Conservation (phyloP, 2,113 vertebrate genomes). For the Alces alces region DNA sequence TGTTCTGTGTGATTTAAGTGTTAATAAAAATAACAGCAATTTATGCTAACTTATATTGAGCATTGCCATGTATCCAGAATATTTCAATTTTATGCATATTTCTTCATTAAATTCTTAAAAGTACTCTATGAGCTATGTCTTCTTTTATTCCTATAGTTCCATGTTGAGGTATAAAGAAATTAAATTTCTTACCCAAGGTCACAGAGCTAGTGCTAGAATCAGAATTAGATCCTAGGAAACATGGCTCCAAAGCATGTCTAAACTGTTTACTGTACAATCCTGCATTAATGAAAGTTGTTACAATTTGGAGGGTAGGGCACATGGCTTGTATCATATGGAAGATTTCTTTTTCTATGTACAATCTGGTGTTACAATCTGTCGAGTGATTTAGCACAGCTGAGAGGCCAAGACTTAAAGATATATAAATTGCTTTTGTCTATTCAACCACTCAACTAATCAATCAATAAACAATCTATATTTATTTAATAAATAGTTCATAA, state of each 20-base stretch:
- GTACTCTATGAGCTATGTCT: not conserved
- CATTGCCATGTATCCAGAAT: not conserved
- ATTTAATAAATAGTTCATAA: not conserved
- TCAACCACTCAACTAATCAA: not conserved
- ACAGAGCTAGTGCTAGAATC: not conserved
- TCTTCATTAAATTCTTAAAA: not conserved
- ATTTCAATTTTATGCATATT: slow-evolving; percentile 6
- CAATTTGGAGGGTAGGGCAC: not conserved
- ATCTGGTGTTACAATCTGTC: not conserved
- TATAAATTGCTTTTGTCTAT: not conserved
- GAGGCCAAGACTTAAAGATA: not conserved
- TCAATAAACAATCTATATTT: not conserved
- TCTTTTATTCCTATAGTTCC: not conserved
- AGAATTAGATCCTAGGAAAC: not conserved
- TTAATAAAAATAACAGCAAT: slow-evolving; percentile 19
- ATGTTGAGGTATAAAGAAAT: not conserved
- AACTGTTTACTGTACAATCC: too few species aligned
- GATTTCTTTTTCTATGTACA: not conserved
- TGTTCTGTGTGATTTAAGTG: not conserved
- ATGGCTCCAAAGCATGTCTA: not conserved
- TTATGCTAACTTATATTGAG: not conserved
- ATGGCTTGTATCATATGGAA: not conserved
- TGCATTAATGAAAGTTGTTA: not conserved
- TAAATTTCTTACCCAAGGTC: not conserved
- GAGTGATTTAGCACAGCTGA: not conserved